Conservation (phyloP, 2,888 invertebrate genomes). For the Tanaodytes sp. region DNA sequence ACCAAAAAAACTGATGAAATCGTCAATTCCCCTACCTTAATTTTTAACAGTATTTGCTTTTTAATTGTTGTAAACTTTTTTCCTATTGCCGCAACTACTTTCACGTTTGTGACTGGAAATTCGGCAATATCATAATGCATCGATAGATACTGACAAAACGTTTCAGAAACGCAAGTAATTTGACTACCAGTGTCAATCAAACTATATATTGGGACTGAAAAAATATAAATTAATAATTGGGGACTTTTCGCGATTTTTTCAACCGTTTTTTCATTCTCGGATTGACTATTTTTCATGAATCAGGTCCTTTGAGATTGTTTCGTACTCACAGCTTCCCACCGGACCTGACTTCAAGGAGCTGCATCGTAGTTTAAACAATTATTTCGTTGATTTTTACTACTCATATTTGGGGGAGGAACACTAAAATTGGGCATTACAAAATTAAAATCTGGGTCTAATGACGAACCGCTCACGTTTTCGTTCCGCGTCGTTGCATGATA, state of each 20-base stretch:
- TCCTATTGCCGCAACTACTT: background rate
- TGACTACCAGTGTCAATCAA: constrained; percentile 6
- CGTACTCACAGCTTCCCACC: constrained; percentile 2
- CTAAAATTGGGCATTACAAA: constrained; percentile 14
- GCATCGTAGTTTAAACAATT: constrained; percentile 5
- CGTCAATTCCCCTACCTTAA: background rate
- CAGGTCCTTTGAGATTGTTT: background rate
- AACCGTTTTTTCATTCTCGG: background rate
- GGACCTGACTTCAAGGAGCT: background rate
- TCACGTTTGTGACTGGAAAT: constrained; percentile 5
- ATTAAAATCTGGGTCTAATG: background rate
- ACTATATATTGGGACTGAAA: background rate
- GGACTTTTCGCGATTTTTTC: constrained; percentile 2
- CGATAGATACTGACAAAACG: background rate
- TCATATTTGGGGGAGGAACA: constrained; percentile 9
- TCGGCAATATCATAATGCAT: background rate
- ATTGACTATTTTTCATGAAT: background rate
- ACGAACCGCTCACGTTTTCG: background rate
- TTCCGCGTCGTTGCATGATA: no score
- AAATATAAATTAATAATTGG: constrained; percentile 1
- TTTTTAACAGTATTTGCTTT: constrained; percentile 9
- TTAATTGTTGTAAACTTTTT: constrained; percentile 7
- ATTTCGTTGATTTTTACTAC: background rate
- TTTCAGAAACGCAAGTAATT: constrained; percentile 3
- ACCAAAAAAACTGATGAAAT: background rate